phyloP scores from a whole-genome alignment of 2,797 vertebrate genomes.

The Columba guinea region DNA sequence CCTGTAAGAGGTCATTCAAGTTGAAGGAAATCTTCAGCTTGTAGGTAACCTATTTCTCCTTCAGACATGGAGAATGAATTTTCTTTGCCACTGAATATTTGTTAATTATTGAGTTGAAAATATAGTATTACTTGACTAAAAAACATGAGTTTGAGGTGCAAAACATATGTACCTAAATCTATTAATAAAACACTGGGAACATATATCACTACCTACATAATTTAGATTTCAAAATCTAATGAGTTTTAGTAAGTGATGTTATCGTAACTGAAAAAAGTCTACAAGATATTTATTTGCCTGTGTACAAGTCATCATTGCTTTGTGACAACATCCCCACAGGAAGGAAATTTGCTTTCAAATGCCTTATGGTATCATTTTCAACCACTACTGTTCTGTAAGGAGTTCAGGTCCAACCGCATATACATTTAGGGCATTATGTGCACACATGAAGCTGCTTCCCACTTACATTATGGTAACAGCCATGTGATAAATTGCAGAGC shows the following conservation, averaged over 20 bases:
- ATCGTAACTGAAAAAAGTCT: background rate
- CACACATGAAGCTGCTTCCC: constrained; percentile 18
- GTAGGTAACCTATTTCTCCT: background rate
- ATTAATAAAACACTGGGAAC: background rate
- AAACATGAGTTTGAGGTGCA: background rate
- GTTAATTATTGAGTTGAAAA: background rate
- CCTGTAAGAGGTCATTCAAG: background rate
- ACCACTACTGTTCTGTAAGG: background rate
- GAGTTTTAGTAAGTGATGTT: constrained; percentile 8
- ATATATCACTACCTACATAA: background rate
- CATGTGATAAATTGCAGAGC: background rate
- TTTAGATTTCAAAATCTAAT: background rate
- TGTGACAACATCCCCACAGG: constrained; percentile 35
- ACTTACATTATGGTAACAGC: constrained; percentile 22
- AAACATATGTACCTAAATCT: background rate
- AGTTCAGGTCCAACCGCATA: constrained; percentile 24
- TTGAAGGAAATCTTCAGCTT: background rate
- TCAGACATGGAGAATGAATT: background rate
- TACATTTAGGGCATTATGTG: constrained; percentile 38
- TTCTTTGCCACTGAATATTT: background rate
- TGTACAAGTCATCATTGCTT: background rate
- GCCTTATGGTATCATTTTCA: constrained; percentile 6
- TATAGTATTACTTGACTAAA: background rate
- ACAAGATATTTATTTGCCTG: background rate
- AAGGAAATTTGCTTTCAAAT: constrained; percentile 43